Evolutionary conservation across 1,140 invertebrate genomes (phyloP).

Genomic region (Lerema accius): DNA sequence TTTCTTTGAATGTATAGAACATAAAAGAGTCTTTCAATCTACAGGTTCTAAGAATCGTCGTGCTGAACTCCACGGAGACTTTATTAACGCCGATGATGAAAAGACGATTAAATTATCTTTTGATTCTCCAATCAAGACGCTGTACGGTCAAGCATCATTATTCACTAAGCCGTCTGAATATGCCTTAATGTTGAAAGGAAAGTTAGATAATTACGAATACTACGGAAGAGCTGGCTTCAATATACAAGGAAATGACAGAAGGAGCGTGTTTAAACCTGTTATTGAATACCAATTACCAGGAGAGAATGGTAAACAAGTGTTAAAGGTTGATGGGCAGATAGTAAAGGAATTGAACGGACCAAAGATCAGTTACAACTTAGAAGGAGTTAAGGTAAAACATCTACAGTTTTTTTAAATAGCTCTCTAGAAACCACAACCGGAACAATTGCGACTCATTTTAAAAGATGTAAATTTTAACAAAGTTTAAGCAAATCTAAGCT

Average conservation of each 20-base stretch:
- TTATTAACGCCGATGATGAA: constrained; percentile 76
- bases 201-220: constrained; percentile 84
- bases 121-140: constrained; percentile 84
- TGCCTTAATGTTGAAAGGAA: constrained; percentile 80
- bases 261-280: constrained; percentile 85
- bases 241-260: constrained; percentile 79
- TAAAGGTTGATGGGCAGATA: constrained; percentile 68
- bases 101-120: constrained; percentile 82
- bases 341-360: constrained; percentile 50
- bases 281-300: constrained; percentile 87
- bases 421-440: too few species aligned
- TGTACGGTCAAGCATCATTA: constrained; percentile 80
- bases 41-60: constrained; percentile 87
- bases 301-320: constrained; percentile 71
- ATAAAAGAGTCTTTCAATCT: constrained; percentile 25
- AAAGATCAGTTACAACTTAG: constrained; percentile 75
- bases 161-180: constrained; percentile 83
- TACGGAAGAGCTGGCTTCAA: constrained; percentile 85
- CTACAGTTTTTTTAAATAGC: too few species aligned
- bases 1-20: constrained; percentile 8
- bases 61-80: constrained; percentile 78
- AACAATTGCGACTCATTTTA: too few species aligned
- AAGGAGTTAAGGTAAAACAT: constrained; percentile 44
- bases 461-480: too few species aligned
- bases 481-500: background rate